These are phyloP conservation scores for Aurelia coerulea DNA, from an alignment of 30 jellyfish, hydroid and myxozoan genomes.

Conservation along the genomic window DNA sequence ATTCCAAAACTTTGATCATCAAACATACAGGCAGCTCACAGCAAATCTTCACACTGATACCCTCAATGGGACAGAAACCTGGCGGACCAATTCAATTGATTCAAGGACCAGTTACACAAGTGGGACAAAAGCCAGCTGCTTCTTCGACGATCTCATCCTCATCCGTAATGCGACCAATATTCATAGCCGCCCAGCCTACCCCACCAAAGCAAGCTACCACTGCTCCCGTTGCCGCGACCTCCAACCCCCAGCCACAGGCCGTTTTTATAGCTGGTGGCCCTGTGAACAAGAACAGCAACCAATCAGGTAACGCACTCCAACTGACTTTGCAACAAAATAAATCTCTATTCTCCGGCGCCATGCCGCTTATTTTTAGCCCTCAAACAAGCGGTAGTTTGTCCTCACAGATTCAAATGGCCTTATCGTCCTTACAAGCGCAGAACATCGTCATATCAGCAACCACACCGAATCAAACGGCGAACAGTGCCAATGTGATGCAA, in stretches of 20 bases:
- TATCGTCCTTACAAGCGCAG: constrained; percentile 48
- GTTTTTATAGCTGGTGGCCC: constrained; percentile 35
- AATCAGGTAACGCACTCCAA: constrained; percentile 25
- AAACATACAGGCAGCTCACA: constrained; percentile 52
- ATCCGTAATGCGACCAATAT: constrained; percentile 58
- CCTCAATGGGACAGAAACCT: constrained; percentile 47
- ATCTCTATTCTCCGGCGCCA: constrained; percentile 44
- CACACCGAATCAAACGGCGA: neutral
- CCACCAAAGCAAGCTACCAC: constrained; percentile 8
- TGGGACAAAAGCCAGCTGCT: neutral
- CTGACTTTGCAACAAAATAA: constrained; percentile 35
- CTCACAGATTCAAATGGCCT: constrained; percentile 28
- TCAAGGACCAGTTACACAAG: constrained; percentile 24
- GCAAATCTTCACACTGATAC: constrained; percentile 60
- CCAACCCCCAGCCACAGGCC: constrained; percentile 18
- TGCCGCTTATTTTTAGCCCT: constrained; percentile 55
- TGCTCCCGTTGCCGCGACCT: constrained; percentile 1
- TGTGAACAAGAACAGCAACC: neutral
- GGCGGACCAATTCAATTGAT: constrained; percentile 33
- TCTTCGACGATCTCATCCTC: neutral
- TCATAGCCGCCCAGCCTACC: constrained; percentile 58
- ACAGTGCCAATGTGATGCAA: neutral
- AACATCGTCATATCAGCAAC: constrained; percentile 18
- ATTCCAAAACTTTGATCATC: constrained; percentile 47
- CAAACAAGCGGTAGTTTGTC: constrained; percentile 22